Evolutionary conservation across 92 coral and sea anemone genomes (phyloP), one percentile per base, ranked within the genome.

Genomic region (Blastomussa wellsi): DNA sequence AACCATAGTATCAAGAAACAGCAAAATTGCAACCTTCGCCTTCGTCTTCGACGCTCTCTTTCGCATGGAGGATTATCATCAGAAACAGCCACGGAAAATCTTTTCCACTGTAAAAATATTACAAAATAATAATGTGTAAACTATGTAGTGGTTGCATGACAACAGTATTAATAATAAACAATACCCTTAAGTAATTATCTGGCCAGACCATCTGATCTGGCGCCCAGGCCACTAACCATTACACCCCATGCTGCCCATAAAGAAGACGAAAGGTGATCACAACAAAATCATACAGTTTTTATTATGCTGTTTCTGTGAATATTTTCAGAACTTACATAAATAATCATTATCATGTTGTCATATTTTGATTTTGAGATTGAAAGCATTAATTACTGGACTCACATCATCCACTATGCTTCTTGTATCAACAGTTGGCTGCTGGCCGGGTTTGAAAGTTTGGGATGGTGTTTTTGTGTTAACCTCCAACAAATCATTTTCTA

Each of bases 381-480:
- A 16, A 53, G 5, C 2, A 53, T 6, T 53, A 1, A 60, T 3
- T 26, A n/a, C 49, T 60, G 31, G 11, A 60, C 67, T 60, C 28
- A 80, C 84, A 39, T 71, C 78, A 53, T 82, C 78, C 19, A 52
- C 10, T 36, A 82, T 39, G 78, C 86, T 82, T 52, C 86, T 81
- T 41, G 77, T 72, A 72, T 82, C 86, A 36, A 5, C 28, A 24
- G 60, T 17, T 19, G n/a, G 13, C 20, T 32, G n/a, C n/a, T n/a
- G n/a, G n/a, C n/a, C n/a, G n/a, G n/a, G n/a, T n/a, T n/a, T n/a
- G n/a, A n/a, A n/a, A n/a, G n/a, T n/a, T n/a, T n/a, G 7, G 15
- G 59, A 17, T 20, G 31, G 29, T 26, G 62, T 8, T 22, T 44
- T 48, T 19, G 14, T 80, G 6, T 20, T 57, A 28, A 64, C 17